Evolutionary conservation across 2,113 vertebrate species (phyloP), one percentile per base, ranked within the genome.

Genomic region (Pterocles gutturalis): DNA sequence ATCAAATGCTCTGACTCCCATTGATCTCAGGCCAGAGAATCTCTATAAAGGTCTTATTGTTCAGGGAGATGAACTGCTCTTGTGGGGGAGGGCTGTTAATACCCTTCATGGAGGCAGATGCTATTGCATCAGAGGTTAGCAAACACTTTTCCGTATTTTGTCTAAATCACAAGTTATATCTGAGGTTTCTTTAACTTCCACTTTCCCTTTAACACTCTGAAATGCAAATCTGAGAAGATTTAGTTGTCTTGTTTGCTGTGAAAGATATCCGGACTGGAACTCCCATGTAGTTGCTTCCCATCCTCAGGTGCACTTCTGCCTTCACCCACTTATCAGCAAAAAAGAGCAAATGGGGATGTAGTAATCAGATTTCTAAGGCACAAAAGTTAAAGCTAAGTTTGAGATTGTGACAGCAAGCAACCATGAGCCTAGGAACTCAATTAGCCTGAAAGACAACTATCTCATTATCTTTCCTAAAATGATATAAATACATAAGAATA

Each of bases 381-480:
- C 82, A 94, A 94, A 97, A 97, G 98, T 98, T 98, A 96, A 95
- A 97, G 95, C 90, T 81, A 97, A 97, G 96, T 98, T 97, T 96
- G 95, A 98, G 92, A 98, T n/a, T 88, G 94, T 97, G 98, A 98
- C 98, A 97, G 97, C 95, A 93, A 97, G 75, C 96, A 95, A 95
- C 96, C 93, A 83, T 64, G 36, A 97, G 96, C 92, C 84, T 73
- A 95, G 97, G 93, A 98, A 98, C 97, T 98, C 97, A 97, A 98
- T 98, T 98, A 98, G 96, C 87, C 96, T 88, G 97, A 98, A 97
- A 98, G 98, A 97, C 97, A 98, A 97, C 97, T 94, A 95, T 97
- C 98, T 98, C 97, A 98, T 98, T 98, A 98, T 97, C 97, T 97
- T 91, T 46, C 95, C 96, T 34, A 55, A 98, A 98, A 97, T 95